These are phyloP conservation scores for Oscheius sp. DNA, from an alignment of 2,888 invertebrate genomes.

Conservation along the genomic window DNA sequence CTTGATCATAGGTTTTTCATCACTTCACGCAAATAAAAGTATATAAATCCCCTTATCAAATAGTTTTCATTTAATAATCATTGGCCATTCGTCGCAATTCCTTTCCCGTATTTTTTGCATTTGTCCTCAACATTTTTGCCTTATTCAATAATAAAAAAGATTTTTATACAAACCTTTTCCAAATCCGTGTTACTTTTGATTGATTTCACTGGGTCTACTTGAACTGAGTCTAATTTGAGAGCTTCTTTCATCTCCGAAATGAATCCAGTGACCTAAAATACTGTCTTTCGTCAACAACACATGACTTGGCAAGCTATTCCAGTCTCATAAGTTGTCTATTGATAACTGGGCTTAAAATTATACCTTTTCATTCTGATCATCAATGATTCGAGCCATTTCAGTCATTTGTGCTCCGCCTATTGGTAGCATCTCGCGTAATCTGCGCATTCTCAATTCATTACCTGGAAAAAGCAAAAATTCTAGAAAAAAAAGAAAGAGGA, in stretches of 20 bases:
- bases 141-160: neutral
- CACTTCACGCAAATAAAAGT: too few species aligned
- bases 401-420: constrained; percentile 50
- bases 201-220: constrained; percentile 21
- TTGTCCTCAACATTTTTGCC: too few species aligned
- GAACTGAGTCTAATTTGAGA: constrained; percentile 51
- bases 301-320: neutral
- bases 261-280: constrained; percentile 61
- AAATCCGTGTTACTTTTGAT: constrained; percentile 44
- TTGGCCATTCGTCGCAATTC: neutral
- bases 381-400: constrained; percentile 55
- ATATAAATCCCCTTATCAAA: neutral
- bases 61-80: neutral
- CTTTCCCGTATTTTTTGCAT: neutral
- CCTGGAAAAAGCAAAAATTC: constrained; percentile 36
- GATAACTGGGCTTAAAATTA: neutral
- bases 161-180: constrained; percentile 42
- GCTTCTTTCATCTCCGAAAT: constrained; percentile 62
- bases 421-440: constrained; percentile 65
- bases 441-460: constrained; percentile 68
- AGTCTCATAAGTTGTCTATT: constrained; percentile 5
- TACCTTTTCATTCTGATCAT: constrained; percentile 58
- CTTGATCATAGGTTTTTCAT: too few species aligned
- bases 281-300: neutral
- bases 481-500: neutral